Percentiles rank a stretch among this genome's conserved stretches.
Evolutionary conservation across 2,797 vertebrate genomes (phyloP).

Genomic region (Clamator glandarius): DNA sequence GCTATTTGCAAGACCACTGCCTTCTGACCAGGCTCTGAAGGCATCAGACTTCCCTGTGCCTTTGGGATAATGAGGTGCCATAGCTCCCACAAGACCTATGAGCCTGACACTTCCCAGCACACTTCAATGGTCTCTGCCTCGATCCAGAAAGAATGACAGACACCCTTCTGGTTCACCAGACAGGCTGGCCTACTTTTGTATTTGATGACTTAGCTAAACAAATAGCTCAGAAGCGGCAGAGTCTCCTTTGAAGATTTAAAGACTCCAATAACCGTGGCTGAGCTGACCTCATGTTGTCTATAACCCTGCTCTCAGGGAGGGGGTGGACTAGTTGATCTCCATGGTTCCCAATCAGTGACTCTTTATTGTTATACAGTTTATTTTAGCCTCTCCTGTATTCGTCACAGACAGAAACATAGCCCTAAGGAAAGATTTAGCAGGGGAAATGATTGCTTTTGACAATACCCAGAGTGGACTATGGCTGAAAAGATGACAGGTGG

Average conservation of each 20-base stretch:
- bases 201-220: not conserved
- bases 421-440: slow-evolving; percentile 30
- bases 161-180: not conserved
- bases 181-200: not conserved
- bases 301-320: not conserved
- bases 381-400: not conserved
- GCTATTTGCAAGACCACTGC: not conserved
- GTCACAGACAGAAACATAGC: not conserved
- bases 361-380: not conserved
- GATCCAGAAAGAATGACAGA: not conserved
- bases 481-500: not conserved
- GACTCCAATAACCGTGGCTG: not conserved
- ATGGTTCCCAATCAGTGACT: not conserved
- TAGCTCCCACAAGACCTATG: not conserved
- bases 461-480: not conserved
- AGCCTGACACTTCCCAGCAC: fast-evolving
- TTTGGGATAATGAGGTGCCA: not conserved
- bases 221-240: not conserved
- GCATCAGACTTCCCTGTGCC: not conserved
- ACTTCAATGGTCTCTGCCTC: not conserved
- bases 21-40: not conserved
- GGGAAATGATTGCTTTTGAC: slow-evolving; percentile 14
- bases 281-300: not conserved
- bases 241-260: not conserved
- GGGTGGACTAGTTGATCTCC: not conserved